These are phyloP conservation scores for Penaeus monodon DNA, from an alignment of 2,888 invertebrate genomes.

Conservation along the genomic window DNA sequence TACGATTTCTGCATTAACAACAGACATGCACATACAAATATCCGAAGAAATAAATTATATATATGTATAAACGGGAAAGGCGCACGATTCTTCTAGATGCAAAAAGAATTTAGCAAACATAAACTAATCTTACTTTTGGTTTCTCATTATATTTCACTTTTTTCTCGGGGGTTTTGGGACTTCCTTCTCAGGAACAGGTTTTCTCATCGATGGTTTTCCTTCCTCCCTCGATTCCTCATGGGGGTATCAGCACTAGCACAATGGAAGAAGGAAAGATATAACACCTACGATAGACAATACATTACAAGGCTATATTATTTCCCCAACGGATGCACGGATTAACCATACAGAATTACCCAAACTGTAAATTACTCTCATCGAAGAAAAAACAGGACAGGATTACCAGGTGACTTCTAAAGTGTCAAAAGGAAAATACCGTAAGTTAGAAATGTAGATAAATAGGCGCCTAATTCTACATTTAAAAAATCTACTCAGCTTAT, in stretches of 20 bases:
- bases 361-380: no score
- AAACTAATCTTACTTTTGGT: conserved; percentile 39
- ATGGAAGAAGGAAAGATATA: conserved; percentile 8
- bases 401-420: background rate
- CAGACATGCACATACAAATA: background rate
- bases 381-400: no score
- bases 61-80: background rate
- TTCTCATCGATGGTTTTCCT: conserved; percentile 40
- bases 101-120: background rate
- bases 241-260: conserved; percentile 48
- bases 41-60: background rate
- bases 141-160: conserved; percentile 51
- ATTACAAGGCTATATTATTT: background rate
- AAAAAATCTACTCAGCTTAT: background rate
- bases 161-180: conserved; percentile 40
- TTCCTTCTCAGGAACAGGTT: conserved; percentile 50
- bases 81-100: conserved; percentile 4
- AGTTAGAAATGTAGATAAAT: background rate
- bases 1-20: background rate
- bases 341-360: background rate
- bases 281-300: background rate
- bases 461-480: background rate
- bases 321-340: background rate
- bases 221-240: conserved; percentile 46
- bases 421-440: background rate